These are phyloP conservation scores for Chromis chromis DNA, from an alignment of 2,797 vertebrate genomes.

Conservation along the genomic window DNA sequence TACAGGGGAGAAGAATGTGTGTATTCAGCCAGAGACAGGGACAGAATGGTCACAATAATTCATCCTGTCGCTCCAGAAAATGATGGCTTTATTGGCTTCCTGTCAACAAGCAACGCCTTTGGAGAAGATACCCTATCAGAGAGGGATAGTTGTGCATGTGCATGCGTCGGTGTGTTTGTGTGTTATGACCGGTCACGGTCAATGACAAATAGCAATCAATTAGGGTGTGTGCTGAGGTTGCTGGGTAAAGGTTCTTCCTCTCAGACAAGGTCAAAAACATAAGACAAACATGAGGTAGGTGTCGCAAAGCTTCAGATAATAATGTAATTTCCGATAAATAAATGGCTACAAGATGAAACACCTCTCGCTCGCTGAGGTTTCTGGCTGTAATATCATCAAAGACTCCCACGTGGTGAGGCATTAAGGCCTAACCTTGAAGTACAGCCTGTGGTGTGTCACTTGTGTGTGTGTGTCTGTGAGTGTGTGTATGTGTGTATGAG, in stretches of 20 bases:
- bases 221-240: slow-evolving; percentile 61
- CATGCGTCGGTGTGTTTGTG: slow-evolving; percentile 45
- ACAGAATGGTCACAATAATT: slow-evolving; percentile 71
- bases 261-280: slow-evolving; percentile 50
- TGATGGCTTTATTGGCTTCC: slow-evolving; percentile 76
- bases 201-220: slow-evolving; percentile 73
- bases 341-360: slow-evolving; percentile 14
- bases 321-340: slow-evolving; percentile 20
- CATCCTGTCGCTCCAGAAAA: slow-evolving; percentile 50
- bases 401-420: slow-evolving; percentile 29
- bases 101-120: slow-evolving; percentile 71
- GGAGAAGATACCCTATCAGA: slow-evolving; percentile 76
- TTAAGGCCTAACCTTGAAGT: slow-evolving; percentile 64
- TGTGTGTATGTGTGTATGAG: slow-evolving; percentile 53
- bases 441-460: slow-evolving; percentile 51
- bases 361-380: slow-evolving; percentile 15
- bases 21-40: slow-evolving; percentile 56
- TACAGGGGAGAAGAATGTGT: slow-evolving; percentile 47
- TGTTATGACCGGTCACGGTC: slow-evolving; percentile 59
- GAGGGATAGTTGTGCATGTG: slow-evolving; percentile 32
- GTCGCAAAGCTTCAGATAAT: slow-evolving; percentile 35
- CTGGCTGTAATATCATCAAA: slow-evolving; percentile 48
- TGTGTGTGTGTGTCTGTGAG: slow-evolving; percentile 25
- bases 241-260: slow-evolving; percentile 62
- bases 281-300: slow-evolving; percentile 34